Evolutionary conservation across 2,797 vertebrate genomes (phyloP), one percentile per base, ranked within the genome.

Genomic region (Acridotheres tristis): DNA sequence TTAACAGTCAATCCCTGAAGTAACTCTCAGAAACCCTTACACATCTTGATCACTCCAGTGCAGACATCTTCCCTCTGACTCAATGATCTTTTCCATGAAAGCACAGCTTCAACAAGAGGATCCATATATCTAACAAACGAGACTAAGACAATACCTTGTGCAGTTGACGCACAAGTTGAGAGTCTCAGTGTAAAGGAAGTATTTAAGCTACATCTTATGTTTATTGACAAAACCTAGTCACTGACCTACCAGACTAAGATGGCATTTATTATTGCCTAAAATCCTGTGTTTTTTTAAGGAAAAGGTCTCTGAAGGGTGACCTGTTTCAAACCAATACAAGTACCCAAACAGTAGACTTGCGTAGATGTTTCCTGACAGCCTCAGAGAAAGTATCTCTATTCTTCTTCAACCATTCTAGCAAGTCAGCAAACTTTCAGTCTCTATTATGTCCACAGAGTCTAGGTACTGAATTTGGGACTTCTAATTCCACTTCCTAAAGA

Each of bases 261-360:
- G 16, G 42, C 14, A 54, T 26, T 27, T 30, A 38, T 45, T 68
- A 58, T n/a, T 62, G 11, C 7, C 11, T 50, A 74, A 69, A 73
- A 66, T 66, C 4, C 11, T 38, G 1, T 9, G 0, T 0, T 30
- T 38, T 38, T 54, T 85, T 42, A 69, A 4, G 11, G 17, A 51
- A 72, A 9, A 67, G 4, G 21, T 77, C 38, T 65, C 38, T 36
- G 29, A 65, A 82, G 40, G 1, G 14, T 40, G 65, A 16, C 9
- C 68, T 27, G 9, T 77, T 62, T 48, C 29, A 77, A 54, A 58
- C 42, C 21, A 66, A 16, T 47, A 10, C 32, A 66, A 61, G 9
- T 32, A 61, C 15, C 15, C 29, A 68, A 59, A 78, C 2, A 68
- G 26, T 5, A 53, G 32, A 65, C 2, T 23, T 45, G 11, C 19